Base-by-base conservation (phyloP, 2,888 invertebrate species). In the Gandaritis pyraliata region DNA sequence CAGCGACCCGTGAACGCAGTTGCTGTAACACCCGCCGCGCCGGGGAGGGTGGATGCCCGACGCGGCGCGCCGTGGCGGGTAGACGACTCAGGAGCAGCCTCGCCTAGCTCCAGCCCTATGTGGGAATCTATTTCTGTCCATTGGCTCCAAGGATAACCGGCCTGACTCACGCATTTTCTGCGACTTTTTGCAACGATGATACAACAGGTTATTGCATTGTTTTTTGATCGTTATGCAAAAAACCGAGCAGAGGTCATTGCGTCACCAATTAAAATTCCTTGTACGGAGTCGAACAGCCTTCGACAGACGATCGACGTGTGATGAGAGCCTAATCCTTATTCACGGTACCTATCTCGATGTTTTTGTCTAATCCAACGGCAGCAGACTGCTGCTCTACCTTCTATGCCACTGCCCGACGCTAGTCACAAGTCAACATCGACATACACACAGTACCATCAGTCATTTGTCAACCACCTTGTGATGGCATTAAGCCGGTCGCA, bases 191-290 rank as follows among this genome's bases (percentile, higher is more conserved):
- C 71, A 65, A 61, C 68, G 75, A 80, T 80, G 80, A 77, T 76
- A 80, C 79, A 78, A 80, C 81, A 74, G 75, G 76, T 81, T 77
- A 76, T 80, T 80, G 82, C 81, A 81, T 84, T 81, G 78, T 82
- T 82, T 82, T 82, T 80, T 74, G 72, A 70, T 65, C 58, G 71
- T 77, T 80, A 81, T 77, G 82, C 80, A 81, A 82, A 86, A 81
- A 83, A 80, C 75, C 58, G 53, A 78, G 66, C 77, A 75, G 80
- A 86, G 83, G 81, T 83, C 81, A 81, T 85, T 86, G 83, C 87
- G 84, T 87, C 85, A 86, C 72, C 78, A 78, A 85, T 87, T 85
- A 82, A 81, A 74, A 87, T 85, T 84, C 83, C 69, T 72, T 61
- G 69, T 66, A 75, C 66, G 65, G 66, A 65, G 70, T 52, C 69